Evolutionary conservation across 2,113 vertebrate genomes (phyloP).

Genomic region (Chamaetylas fuelleborni): DNA sequence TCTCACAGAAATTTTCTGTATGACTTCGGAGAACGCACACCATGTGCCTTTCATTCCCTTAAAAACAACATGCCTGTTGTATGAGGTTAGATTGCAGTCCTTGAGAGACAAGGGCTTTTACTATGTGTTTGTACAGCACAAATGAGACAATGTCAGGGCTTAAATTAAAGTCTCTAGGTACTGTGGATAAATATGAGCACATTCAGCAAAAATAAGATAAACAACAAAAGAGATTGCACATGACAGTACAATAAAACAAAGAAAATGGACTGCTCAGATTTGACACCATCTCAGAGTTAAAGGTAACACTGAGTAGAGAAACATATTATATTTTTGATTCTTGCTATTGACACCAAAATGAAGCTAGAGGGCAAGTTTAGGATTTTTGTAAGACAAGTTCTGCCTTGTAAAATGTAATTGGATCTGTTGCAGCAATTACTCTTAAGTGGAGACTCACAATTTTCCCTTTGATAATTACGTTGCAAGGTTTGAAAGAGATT

Average conservation of each 20-base stretch:
- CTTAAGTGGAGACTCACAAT: not conserved
- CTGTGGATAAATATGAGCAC: not conserved
- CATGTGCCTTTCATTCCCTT: not conserved
- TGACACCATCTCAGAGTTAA: not conserved
- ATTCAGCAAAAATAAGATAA: not conserved
- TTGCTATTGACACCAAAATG: not conserved
- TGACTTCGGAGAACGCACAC: not conserved
- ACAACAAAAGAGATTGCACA: not conserved
- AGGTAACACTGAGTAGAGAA: not conserved
- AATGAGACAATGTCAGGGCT: not conserved
- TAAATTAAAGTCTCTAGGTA: not conserved
- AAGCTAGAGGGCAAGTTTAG: not conserved
- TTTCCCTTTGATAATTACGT: not conserved
- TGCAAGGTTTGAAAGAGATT: not conserved
- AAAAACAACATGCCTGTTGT: not conserved
- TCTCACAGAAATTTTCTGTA: not conserved
- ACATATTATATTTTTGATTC: not conserved
- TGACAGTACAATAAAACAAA: not conserved
- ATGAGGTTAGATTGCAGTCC: not conserved
- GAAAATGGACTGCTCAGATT: not conserved
- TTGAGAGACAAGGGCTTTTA: not conserved
- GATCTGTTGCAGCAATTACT: slow-evolving; percentile 1
- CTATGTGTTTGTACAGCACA: not conserved
- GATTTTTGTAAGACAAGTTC: not conserved
- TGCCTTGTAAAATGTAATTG: not conserved